Evolutionary conservation across 2,888 invertebrate species (phyloP).

Genomic region (Yponomeuta cagnagella): DNA sequence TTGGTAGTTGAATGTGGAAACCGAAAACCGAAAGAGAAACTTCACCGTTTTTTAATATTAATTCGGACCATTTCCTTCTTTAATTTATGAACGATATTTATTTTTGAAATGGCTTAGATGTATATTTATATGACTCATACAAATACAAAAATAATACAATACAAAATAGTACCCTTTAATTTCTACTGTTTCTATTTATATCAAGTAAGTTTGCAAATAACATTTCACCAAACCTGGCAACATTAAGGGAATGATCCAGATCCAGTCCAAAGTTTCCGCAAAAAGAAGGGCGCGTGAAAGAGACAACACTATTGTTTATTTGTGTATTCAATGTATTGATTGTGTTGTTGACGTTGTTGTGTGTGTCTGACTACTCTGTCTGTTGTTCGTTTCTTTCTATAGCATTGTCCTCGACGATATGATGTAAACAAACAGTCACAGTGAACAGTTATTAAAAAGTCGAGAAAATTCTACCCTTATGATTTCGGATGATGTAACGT

Average conservation of each 20-base stretch:
- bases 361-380: too few species aligned
- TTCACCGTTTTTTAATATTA: too few species aligned
- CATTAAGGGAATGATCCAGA: background rate
- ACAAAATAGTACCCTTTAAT: too few species aligned
- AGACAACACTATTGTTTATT: background rate
- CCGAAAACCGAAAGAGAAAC: too few species aligned
- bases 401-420: background rate
- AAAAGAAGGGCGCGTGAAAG: background rate
- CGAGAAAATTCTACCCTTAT: conserved; percentile 8
- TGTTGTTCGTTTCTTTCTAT: background rate
- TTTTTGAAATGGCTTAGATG: too few species aligned
- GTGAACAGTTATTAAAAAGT: background rate
- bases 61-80: too few species aligned
- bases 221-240: background rate
- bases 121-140: too few species aligned
- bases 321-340: background rate
- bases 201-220: background rate
- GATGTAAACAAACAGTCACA: background rate
- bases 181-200: too few species aligned
- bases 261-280: background rate
- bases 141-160: too few species aligned
- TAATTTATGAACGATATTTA: too few species aligned
- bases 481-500: background rate
- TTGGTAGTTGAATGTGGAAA: too few species aligned
- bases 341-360: too few species aligned